Evolutionary conservation across 2,113 vertebrate genomes (phyloP), one percentile per base, ranked within the genome.

Genomic region (zebrafish (Danio rerio)): DNA sequence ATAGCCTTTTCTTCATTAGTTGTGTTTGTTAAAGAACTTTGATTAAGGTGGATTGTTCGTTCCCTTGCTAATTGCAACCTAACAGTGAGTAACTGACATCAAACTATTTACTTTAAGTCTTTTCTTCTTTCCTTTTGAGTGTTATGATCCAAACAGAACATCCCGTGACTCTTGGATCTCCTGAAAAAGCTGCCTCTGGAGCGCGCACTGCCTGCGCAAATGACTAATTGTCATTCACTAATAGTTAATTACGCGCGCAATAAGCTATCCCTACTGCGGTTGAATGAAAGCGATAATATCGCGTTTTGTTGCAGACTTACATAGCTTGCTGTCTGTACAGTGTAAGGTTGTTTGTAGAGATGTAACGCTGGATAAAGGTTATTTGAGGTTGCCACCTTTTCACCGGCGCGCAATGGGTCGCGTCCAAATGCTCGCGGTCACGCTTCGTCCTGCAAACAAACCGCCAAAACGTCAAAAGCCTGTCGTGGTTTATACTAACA

Each of bases 321-420:
- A 79, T 43, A 42, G 62, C 21, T 79, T 66, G 47, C 10, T 79
- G 43, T 66, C 20, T 47, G 62, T 20, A 9, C 5, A 61, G 21
- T 52, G 63, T 40, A 42, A 63, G 20, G n/a, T 65, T 76, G 11
- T 72, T 66, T 82, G 49, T 1, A 53, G 12, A 12, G 43, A 66
- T 59, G 49, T 31, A 70, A 21, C 45, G 58, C 66, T 65, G 56
- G 61, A 42, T 61, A 43, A 59, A 83, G 52, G 74, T 80, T 86
- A 68, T 80, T 40, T 66, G 18, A 84, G 76, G 58, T 72, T 70
- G 81, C 56, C 78, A 79, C 69, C 63, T 73, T n/a, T 52, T 74
- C 61, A 66, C 21, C 50, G 13, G 62, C 45, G 21, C 20, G 76
- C 70, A 74, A 78, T 68, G 42, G 68, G 15, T 68, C 66, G n/a